phyloP scores from a whole-genome alignment of 2,888 invertebrate species.

The Formica aserva region DNA sequence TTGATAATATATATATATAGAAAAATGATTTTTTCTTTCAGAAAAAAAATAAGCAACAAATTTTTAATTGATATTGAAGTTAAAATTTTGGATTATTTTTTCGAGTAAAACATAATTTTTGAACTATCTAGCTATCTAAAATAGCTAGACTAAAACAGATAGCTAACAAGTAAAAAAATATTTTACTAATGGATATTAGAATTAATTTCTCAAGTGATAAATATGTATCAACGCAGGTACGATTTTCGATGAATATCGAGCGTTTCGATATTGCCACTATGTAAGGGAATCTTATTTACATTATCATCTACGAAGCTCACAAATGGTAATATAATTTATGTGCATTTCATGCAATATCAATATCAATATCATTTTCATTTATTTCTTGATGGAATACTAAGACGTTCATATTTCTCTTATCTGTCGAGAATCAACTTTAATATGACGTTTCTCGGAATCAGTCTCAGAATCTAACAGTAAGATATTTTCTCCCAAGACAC shows the following conservation, averaged over 20 bases:
- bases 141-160: neutral
- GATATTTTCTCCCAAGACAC: neutral
- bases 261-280: neutral
- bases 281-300: neutral
- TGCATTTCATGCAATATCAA: neutral
- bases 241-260: constrained; percentile 10
- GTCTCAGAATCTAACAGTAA: neutral
- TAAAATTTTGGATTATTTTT: neutral
- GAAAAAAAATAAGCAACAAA: neutral
- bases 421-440: neutral
- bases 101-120: neutral
- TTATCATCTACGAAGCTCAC: neutral
- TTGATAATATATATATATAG: neutral
- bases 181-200: neutral
- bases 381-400: neutral
- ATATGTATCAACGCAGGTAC: constrained; percentile 7
- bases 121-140: neutral
- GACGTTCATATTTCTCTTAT: neutral
- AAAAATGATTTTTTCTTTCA: neutral
- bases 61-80: neutral
- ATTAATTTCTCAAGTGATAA: neutral
- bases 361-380: neutral
- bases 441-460: neutral
- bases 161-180: neutral
- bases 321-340: neutral